Base-by-base conservation (phyloP, 2,888 invertebrate species). In the Phyllotreta striolata region DNA sequence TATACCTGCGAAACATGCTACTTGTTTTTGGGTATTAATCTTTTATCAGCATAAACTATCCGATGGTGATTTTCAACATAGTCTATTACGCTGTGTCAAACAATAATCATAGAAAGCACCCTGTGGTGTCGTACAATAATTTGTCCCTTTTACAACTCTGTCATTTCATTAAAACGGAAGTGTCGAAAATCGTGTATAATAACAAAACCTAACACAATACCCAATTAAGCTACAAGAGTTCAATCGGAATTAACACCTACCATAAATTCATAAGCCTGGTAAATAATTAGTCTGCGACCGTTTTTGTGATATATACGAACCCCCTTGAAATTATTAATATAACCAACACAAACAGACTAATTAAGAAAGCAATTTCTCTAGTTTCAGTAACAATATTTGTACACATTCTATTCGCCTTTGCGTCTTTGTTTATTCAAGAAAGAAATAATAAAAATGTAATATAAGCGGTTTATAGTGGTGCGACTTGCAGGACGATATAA, bases 91-190 rank as follows among this genome's bases (percentile, higher is more conserved):
- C 38, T 39, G 24, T 68, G 63, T 38, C 24, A 35, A 69, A 73
- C 67, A 57, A 63, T 49, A 66, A 62, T 65, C 63, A 66, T 68
- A 67, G 64, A 76, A 72, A 74, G 73, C 74, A 70, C 74, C 74
- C 76, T 62, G 68, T 64, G 73, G 75, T 72, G 73, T 70, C 71
- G 67, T 75, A 69, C 69, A 72, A 75, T 74, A 74, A 73, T 24
- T 24, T 72, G 70, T 67, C 67, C 69, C 69, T 69, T 70, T 73
- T 72, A 69, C 66, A 63, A 55, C 66, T 39, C 59, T 60, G 58
- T 63, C 66, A 61, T 66, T 63, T 63, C 55, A 64, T 62, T 66
- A 57, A 58, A 65, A 59, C 65, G 66, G 68, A 69, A 66, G 65
- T 66, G 68, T 51, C 56, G 65, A 59, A 66, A 62, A 65, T 63